Conservation (phyloP, 2,888 invertebrate genomes). For the Cataglyphis albicans region DNA sequence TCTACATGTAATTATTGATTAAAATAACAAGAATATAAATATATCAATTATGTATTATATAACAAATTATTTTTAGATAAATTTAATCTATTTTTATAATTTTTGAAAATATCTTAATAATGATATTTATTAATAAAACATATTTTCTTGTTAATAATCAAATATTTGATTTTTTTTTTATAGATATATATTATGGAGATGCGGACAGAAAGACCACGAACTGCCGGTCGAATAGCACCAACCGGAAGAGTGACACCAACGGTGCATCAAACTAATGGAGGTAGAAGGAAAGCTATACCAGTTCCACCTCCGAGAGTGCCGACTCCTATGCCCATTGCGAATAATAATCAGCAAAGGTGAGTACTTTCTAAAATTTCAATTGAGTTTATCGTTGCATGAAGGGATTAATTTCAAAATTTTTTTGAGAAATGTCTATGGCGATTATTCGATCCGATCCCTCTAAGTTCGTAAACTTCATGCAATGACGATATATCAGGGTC, state of each 20-base stretch:
- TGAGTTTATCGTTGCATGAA: not conserved
- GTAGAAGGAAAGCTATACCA: constrained; percentile 86
- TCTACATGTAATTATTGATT: constrained; percentile 4
- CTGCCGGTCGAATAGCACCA: constrained; percentile 83
- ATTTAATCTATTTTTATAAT: not conserved
- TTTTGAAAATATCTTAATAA: not conserved
- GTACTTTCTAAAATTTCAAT: constrained; percentile 60
- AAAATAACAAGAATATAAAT: not conserved
- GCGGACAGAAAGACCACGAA: constrained; percentile 82
- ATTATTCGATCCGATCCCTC: constrained; percentile 6
- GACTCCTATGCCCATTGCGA: constrained; percentile 87
- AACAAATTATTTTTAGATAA: not conserved
- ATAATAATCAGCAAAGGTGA: constrained; percentile 87
- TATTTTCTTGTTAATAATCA: not conserved
- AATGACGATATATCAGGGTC: constrained; percentile 29
- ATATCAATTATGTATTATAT: not conserved
- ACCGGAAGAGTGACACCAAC: constrained; percentile 83
- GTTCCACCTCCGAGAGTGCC: constrained; percentile 88
- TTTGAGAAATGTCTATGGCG: not conserved
- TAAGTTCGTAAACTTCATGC: constrained; percentile 23
- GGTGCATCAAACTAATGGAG: constrained; percentile 81
- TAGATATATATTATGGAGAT: constrained; percentile 79
- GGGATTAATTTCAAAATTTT: not conserved
- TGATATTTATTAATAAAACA: not conserved
- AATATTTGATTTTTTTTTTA: constrained; percentile 27